These are phyloP conservation scores for Hesperia comma DNA, from an alignment of 2,888 invertebrate genomes.

Conservation along the genomic window DNA sequence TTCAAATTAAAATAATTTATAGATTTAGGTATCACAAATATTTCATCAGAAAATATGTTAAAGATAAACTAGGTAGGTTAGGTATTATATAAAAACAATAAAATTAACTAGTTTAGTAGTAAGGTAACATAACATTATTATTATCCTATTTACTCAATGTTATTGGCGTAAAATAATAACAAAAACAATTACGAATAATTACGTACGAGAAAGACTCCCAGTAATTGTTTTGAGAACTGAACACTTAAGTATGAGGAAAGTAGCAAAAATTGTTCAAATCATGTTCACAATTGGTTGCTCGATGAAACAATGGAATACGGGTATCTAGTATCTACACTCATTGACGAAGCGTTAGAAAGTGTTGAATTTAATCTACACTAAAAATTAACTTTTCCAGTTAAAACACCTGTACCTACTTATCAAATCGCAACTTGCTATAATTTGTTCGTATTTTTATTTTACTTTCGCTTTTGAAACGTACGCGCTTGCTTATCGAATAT, in stretches of 20 bases:
- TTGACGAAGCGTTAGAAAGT: slow-evolving; percentile 19
- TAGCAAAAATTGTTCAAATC: slow-evolving; percentile 12
- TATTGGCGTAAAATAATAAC: background rate
- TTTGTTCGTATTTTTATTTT: slow-evolving; percentile 1
- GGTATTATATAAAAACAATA: background rate
- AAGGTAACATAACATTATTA: background rate
- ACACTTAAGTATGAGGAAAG: slow-evolving; percentile 13
- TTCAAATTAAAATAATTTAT: too few relatives aligned
- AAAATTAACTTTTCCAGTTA: slow-evolving; percentile 15
- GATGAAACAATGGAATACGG: slow-evolving; percentile 15
- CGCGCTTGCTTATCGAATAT: background rate
- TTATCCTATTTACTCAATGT: too few relatives aligned
- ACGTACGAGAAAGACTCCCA: slow-evolving; percentile 9
- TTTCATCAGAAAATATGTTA: background rate
- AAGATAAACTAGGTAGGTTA: background rate
- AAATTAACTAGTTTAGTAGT: background rate
- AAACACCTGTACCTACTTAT: background rate
- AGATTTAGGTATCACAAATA: too few relatives aligned
- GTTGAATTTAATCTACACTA: slow-evolving; percentile 11
- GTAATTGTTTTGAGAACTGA: slow-evolving; percentile 19
- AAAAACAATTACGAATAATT: slow-evolving; percentile 1
- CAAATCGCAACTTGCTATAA: background rate
- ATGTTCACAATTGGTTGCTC: slow-evolving; percentile 5
- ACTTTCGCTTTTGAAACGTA: background rate
- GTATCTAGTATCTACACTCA: background rate